Percentiles rank a stretch among this genome's conserved stretches.
phyloP scores from a whole-genome alignment of 2,888 invertebrate genomes.

The Pedicia rivosa region DNA sequence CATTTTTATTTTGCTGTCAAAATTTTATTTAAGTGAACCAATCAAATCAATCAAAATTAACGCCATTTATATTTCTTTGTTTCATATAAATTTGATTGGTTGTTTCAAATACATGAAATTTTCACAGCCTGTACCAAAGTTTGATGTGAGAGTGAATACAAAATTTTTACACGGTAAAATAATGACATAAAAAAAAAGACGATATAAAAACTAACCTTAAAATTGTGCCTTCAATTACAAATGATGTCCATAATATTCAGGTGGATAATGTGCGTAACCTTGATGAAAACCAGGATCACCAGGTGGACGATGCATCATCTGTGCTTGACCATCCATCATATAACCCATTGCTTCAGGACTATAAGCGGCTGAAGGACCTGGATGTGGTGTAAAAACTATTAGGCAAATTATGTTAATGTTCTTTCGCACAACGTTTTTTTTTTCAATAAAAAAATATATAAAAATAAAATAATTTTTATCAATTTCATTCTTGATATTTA shows the following conservation, averaged over 20 bases:
- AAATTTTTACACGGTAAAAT: no score
- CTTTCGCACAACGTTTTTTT: slow-evolving; percentile 10
- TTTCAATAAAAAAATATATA: background rate
- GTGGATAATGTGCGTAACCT: slow-evolving; percentile 77
- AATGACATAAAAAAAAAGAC: no score
- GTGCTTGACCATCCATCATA: slow-evolving; percentile 93
- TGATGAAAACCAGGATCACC: slow-evolving; percentile 88
- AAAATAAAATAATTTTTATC: background rate
- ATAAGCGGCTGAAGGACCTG: slow-evolving; percentile 90
- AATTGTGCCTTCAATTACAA: slow-evolving; percentile 43
- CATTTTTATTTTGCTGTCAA: no score
- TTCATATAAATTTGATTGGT: no score
- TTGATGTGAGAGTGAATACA: no score
- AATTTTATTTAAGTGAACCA: no score
- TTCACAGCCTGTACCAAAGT: no score
- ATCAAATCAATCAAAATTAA: no score
- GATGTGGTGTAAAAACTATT: slow-evolving; percentile 77
- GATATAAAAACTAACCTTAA: background rate
- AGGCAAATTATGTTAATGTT: slow-evolving; percentile 8
- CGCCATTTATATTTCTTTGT: no score
- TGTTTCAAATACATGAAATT: no score
- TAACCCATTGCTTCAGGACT: slow-evolving; percentile 95
- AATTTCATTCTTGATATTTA: no score
- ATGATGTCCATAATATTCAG: slow-evolving; percentile 87
- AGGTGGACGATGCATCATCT: slow-evolving; percentile 93